A percentile compares a stretch with the other conserved stretches of the same genome.
These are phyloP conservation scores for Pomacea maculata DNA, from an alignment of 1,140 invertebrate species.

Conservation along the genomic window DNA sequence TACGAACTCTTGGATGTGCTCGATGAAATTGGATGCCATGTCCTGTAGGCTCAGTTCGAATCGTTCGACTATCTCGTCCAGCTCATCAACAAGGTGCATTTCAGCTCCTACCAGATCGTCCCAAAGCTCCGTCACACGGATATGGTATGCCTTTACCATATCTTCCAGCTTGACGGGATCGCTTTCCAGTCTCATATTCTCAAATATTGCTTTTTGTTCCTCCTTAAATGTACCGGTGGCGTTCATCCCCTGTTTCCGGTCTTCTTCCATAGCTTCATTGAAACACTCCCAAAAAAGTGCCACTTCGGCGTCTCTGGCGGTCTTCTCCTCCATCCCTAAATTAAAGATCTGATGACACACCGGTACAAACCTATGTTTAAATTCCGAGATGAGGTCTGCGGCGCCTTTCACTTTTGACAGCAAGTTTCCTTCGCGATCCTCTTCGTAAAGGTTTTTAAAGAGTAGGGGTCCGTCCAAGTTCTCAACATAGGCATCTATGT, in stretches of 20 bases:
- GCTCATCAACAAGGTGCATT: slow-evolving; percentile 80
- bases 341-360: slow-evolving; percentile 76
- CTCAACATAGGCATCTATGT: slow-evolving; percentile 76
- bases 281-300: slow-evolving; percentile 74
- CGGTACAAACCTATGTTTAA: slow-evolving; percentile 73
- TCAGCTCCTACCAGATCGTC: slow-evolving; percentile 80
- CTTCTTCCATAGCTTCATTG: slow-evolving; percentile 72
- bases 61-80: slow-evolving; percentile 78
- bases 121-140: slow-evolving; percentile 74
- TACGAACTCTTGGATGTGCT: slow-evolving; percentile 71
- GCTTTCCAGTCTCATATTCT: slow-evolving; percentile 45
- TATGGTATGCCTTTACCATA: slow-evolving; percentile 69
- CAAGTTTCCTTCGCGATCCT: slow-evolving; percentile 77
- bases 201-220: slow-evolving; percentile 62
- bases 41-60: slow-evolving; percentile 80
- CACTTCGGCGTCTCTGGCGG: slow-evolving; percentile 74
- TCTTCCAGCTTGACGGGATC: slow-evolving; percentile 59
- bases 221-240: slow-evolving; percentile 67
- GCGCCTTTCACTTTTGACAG: slow-evolving; percentile 75
- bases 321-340: slow-evolving; percentile 73
- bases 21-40: slow-evolving; percentile 77
- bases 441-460: slow-evolving; percentile 78
- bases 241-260: slow-evolving; percentile 65
- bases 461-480: slow-evolving; percentile 77
- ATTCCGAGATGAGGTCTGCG: slow-evolving; percentile 66